phyloP scores from a whole-genome alignment of 2,113 vertebrate species.

The Sturnira hondurensis region DNA sequence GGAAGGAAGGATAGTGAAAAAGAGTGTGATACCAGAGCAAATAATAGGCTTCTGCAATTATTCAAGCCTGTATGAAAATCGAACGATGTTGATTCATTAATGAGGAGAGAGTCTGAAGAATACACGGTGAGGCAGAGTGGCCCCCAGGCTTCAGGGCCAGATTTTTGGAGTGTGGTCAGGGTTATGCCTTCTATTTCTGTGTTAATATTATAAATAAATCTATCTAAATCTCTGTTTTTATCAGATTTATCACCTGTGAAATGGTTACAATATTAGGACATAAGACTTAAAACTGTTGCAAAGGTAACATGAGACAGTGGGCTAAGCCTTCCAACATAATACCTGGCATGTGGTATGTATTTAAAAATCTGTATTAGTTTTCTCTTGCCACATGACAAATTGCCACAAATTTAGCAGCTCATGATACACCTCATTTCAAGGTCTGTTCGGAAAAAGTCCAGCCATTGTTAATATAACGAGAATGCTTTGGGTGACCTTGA shows the following conservation, averaged over 20 bases:
- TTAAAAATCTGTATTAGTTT: not conserved
- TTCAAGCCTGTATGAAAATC: not conserved
- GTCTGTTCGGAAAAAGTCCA: too few relatives aligned
- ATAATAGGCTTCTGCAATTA: not conserved
- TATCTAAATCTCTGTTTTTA: not conserved
- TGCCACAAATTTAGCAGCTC: not conserved
- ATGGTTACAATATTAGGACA: not conserved
- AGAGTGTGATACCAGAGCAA: not conserved
- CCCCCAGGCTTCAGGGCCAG: not conserved
- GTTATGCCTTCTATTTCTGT: not conserved
- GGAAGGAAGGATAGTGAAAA: not conserved
- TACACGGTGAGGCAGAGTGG: not conserved
- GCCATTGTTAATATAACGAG: too few relatives aligned
- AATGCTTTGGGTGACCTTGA: too few relatives aligned
- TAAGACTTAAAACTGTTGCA: not conserved
- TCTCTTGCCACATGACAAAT: not conserved
- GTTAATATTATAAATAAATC: not conserved
- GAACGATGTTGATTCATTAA: not conserved
- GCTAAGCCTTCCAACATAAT: not conserved
- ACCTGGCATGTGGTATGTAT: not conserved
- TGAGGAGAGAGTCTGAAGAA: not conserved
- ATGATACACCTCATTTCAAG: not conserved
- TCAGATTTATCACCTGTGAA: not conserved
- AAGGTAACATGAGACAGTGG: not conserved
- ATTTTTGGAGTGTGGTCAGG: not conserved